A percentile compares a stretch with the other conserved stretches of the same genome.
phyloP scores from a whole-genome alignment of 2,888 invertebrate genomes.

The Abrostola tripartita region DNA sequence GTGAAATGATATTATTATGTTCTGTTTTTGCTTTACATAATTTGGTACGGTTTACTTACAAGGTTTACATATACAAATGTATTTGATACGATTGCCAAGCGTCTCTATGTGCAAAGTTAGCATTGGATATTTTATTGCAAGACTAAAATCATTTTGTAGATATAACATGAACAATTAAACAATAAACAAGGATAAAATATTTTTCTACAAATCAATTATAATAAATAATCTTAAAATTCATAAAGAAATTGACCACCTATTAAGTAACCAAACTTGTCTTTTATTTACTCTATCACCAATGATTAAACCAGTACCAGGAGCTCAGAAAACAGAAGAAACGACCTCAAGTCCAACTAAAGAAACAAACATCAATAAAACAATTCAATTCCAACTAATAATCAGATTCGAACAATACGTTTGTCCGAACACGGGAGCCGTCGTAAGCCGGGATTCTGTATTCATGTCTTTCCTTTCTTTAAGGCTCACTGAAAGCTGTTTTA shows the following conservation, averaged over 20 bases:
- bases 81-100: not conserved
- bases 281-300: too few species aligned
- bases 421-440: slow-evolving; percentile 53
- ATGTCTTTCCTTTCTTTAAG: slow-evolving; percentile 69
- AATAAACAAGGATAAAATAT: too few species aligned
- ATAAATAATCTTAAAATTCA: too few species aligned
- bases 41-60: not conserved
- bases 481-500: slow-evolving; percentile 63
- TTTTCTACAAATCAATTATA: too few species aligned
- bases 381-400: slow-evolving; percentile 47
- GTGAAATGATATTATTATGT: slow-evolving; percentile 17
- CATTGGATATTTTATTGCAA: not conserved
- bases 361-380: slow-evolving; percentile 22
- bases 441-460: slow-evolving; percentile 65
- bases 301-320: too few species aligned
- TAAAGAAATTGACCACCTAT: too few species aligned
- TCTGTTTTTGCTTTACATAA: slow-evolving; percentile 8
- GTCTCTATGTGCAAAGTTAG: not conserved
- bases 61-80: not conserved
- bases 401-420: slow-evolving; percentile 54
- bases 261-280: too few species aligned
- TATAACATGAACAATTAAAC: too few species aligned
- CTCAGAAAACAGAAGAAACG: too few species aligned
- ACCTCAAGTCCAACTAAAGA: not conserved
- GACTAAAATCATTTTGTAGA: too few species aligned